Base-by-base conservation (phyloP, 2,888 invertebrate species). In the Stegana nigrithorax region DNA sequence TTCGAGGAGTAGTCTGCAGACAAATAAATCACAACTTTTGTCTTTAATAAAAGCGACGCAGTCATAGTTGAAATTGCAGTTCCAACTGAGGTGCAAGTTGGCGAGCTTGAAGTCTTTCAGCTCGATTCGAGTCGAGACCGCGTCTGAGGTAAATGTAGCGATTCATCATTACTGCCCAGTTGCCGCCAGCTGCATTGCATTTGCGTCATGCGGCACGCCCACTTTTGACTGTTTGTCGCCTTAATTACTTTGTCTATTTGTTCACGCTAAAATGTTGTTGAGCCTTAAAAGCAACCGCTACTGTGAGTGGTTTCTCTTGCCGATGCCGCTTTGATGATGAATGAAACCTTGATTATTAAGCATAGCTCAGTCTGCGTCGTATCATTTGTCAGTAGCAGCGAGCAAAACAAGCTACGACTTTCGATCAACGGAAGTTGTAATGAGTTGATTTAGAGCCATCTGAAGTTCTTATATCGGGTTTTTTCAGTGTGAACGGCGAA, bases 221-320 rank as follows among this genome's bases (percentile, higher is more conserved):
- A 70, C 59, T 69, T 72, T 64, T 69, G 71, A 75, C 65, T 67
- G 69, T 75, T 78, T 79, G 79, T 79, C 79, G 73, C 79, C 77
- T 80, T 79, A 79, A 79, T 79, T 80, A 77, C 79, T 69, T 64
- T 36, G 36, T 55, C 73, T 75, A 75, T 75, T 73, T 75, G 69
- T n/a, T n/a, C 70, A 71, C 73, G 25, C 47, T 23, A 23, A 4
- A 2, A 17, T 23, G 21, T 21, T 5, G 14, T 27, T 55, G 53
- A 32, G 36, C 53, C 32, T 36, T 36, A 36, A 55, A 55, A 55
- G 32, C 36, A 21, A 21, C 53, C 32, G 32, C 23, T 39, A 32
- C 10, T n/a, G n/a, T n/a, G n/a, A n/a, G n/a, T n/a, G n/a, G n/a
- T n/a, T n/a, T n/a, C 26, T 45, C 10, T n/a, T 19, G 32, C 32